phyloP scores from a whole-genome alignment of 2,888 invertebrate genomes.

The Altica lythri region DNA sequence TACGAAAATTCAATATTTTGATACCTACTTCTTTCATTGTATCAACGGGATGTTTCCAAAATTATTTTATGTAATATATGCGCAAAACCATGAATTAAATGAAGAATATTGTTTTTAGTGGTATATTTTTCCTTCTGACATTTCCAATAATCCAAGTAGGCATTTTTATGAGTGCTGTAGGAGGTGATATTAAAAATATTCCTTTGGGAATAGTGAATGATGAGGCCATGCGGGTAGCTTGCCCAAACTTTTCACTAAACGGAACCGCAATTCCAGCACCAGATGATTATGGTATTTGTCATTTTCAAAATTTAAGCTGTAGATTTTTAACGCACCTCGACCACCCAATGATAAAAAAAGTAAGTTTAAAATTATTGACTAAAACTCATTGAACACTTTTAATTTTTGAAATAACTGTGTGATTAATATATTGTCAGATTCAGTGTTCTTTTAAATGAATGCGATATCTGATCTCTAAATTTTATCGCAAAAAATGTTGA shows the following conservation, averaged over 20 bases:
- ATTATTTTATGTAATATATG: no score
- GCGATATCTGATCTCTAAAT: no score
- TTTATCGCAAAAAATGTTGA: no score
- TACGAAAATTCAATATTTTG: no score
- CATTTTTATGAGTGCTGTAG: constrained; percentile 80
- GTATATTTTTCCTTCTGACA: constrained; percentile 77
- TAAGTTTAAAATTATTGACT: no score
- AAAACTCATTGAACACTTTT: no score
- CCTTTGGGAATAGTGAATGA: constrained; percentile 79
- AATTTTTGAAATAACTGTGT: no score
- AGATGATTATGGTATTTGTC: constrained; percentile 52
- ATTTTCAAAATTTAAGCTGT: constrained; percentile 65
- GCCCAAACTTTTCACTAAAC: constrained; percentile 46
- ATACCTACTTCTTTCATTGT: no score
- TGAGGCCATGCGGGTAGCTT: constrained; percentile 60
- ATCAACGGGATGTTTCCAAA: no score
- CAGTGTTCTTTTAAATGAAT: no score
- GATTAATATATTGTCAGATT: no score
- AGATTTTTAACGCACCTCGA: constrained; percentile 65
- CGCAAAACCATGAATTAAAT: background rate
- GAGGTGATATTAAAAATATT: constrained; percentile 74
- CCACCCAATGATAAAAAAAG: constrained; percentile 59
- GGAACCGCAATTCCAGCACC: constrained; percentile 32
- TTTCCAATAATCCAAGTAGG: constrained; percentile 82
- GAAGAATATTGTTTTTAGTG: constrained; percentile 62